Evolutionary conservation across 1,140 invertebrate genomes (phyloP), one percentile per base, ranked within the genome.

Genomic region (honey bee (Apis mellifera)): DNA sequence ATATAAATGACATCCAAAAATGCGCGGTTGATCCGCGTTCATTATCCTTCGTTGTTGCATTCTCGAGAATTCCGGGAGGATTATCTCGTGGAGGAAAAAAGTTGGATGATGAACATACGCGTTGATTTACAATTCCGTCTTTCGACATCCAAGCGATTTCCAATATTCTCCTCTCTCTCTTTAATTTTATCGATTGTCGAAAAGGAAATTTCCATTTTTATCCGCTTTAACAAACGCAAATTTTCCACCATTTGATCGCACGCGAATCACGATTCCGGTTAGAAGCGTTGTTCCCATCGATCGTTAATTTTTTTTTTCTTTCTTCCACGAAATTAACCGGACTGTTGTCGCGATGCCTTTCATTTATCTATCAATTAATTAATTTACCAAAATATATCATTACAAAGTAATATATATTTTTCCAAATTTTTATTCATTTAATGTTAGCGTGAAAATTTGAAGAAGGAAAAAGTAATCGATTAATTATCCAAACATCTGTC

Each of bases 1-100:
- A 78, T 72, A n/a, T n/a, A n/a, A 76, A 64, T 42, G n/a, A 42
- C 32, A 75, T 71, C 73, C 79, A 60, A 85, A 85, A 87, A 75
- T 68, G 12, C 66, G 32, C 65, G 55, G 19, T 62, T 72, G 50
- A 79, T 26, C 42, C 55, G 68, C 82, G 76, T 72, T 78, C 62
- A 74, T 80, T 80, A 65, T 72, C 62, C 57, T 55, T 78, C 42
- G 50, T 17, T 8, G 32, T 21, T 64, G 62, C 15, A 26, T 66
- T 66, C 60, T 26, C n/a, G 2, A 8, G 2, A 8, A 62, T 15
- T 62, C n/a, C 23, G n/a, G 12, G 60, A 15, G 12, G 60, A 15
- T 62, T 62, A n/a, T 13, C n/a, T 23, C n/a, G 15, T 26, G 23
- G 8, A 15, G 62, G 23, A 64, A 15, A 2, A 0, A 64, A 32